Evolutionary conservation across 37 sponge, comb jelly and placozoan species (phyloP), one percentile per base, ranked within the genome.

Genomic region (Diacarnus erythraeanus): DNA sequence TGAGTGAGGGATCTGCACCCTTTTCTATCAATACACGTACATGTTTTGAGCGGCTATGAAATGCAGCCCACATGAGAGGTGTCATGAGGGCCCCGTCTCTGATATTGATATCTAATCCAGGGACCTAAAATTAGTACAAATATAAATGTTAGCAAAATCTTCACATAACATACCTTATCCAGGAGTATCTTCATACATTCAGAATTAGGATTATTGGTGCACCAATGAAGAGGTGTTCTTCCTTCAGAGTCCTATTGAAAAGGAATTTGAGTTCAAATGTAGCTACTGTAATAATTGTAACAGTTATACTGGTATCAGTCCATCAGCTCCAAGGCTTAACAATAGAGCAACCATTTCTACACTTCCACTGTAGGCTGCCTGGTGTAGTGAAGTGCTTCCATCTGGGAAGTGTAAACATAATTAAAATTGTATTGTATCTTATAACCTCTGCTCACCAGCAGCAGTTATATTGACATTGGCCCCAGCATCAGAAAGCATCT

Each of bases 51-150:
- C 73, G 72, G 35, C 79, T 74, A 57, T 87, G 84, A 78, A 77
- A 94, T 39, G 91, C 91, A 29, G 94, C 88, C 94, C 94, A 94
- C 94, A 94, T 94, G 51, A 94, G 77, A 64, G 94, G 88, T 2
- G 91, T 90, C 94, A 94, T 94, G 25, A 78, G 69, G 0, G 82
- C 74, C n/a, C 68, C 51, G 37, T 94, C 94, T 27, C 74, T 43
- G 26, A 76, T 82, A 68, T 94, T 74, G 10, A 75, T 74, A 75
- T 83, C 63, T 1, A 88, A 69, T 2, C 84, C 92, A n/a, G 79
- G 84, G 4, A 92, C 89, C 92, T 92, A 22, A 27, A 66, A 8
- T 9, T 43, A 42, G 2, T 26, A 72, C 25, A 44, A 6, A n/a
- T n/a, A 51, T 34, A 25, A 25, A 56, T 18, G 42, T 22, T 9